phyloP scores from a whole-genome alignment of 2,113 vertebrate species.

The Panurus biarmicus region DNA sequence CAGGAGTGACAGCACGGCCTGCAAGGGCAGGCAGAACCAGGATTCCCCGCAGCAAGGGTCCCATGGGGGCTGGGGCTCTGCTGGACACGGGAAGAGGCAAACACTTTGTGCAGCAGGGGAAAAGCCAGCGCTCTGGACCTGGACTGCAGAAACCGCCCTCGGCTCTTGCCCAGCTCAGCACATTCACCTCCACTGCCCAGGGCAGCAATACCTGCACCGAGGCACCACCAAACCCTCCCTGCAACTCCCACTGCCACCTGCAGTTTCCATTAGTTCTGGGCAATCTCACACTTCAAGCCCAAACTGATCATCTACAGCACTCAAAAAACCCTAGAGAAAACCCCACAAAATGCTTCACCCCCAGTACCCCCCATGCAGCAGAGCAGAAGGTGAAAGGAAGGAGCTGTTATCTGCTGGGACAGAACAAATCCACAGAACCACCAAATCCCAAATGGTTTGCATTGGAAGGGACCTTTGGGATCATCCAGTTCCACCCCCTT shows the following conservation, averaged over 20 bases:
- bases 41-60: background rate
- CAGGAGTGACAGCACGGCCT: background rate
- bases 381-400: background rate
- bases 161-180: background rate
- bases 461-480: background rate
- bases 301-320: background rate
- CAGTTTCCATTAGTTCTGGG: background rate
- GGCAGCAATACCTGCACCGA: no score
- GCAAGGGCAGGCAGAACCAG: background rate
- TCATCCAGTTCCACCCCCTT: no score
- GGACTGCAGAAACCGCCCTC: background rate
- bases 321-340: background rate
- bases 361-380: background rate
- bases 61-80: fast-evolving
- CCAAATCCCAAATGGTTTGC: no score
- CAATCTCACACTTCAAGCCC: background rate
- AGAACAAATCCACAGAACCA: background rate
- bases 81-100: background rate
- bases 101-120: background rate
- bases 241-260: background rate
- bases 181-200: background rate
- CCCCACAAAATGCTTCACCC: fast-evolving
- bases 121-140: background rate
- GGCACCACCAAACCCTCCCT: background rate
- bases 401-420: background rate